Percentiles rank a stretch among this genome's conserved stretches.
phyloP scores from a whole-genome alignment of 2,113 vertebrate species.

The Regulus satrapa region DNA sequence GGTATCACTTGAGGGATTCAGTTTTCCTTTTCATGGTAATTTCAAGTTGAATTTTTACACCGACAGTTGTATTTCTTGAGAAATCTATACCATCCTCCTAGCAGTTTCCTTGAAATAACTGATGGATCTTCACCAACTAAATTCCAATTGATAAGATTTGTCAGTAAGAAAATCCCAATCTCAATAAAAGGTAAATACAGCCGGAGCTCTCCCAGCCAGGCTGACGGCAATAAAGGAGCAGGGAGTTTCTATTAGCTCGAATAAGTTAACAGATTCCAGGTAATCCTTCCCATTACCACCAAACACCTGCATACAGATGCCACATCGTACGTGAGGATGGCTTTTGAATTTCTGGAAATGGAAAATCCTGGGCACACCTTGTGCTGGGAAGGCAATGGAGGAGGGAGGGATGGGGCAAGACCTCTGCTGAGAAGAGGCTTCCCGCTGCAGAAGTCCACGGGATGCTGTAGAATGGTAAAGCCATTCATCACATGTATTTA shows the following conservation, averaged over 20 bases:
- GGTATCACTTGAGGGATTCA: neutral
- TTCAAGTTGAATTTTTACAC: neutral
- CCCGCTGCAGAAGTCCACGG: neutral
- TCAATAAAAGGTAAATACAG: conserved; percentile 4
- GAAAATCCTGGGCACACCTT: neutral
- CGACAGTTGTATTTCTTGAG: neutral
- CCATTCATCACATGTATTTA: conserved; percentile 80
- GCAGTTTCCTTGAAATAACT: conserved; percentile 29
- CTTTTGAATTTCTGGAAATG: neutral
- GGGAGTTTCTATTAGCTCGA: neutral
- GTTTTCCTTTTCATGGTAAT: neutral
- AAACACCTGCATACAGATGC: neutral
- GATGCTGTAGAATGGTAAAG: conserved; percentile 57
- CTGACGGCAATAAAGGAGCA: neutral
- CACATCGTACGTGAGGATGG: neutral
- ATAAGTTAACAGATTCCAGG: neutral
- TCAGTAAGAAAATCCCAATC: conserved; percentile 12
- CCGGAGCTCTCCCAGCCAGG: neutral
- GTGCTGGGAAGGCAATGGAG: neutral
- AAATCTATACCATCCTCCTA: conserved; percentile 5
- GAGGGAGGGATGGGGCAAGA: neutral
- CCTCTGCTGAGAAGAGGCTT: conserved; percentile 14
- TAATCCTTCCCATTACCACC: neutral
- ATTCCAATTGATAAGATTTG: conserved; percentile 42
- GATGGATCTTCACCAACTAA: conserved; percentile 21